Percentiles rank a stretch among this genome's conserved stretches.
phyloP scores from a whole-genome alignment of 2,797 vertebrate genomes.

The Acrossocheilus wenchowensis region DNA sequence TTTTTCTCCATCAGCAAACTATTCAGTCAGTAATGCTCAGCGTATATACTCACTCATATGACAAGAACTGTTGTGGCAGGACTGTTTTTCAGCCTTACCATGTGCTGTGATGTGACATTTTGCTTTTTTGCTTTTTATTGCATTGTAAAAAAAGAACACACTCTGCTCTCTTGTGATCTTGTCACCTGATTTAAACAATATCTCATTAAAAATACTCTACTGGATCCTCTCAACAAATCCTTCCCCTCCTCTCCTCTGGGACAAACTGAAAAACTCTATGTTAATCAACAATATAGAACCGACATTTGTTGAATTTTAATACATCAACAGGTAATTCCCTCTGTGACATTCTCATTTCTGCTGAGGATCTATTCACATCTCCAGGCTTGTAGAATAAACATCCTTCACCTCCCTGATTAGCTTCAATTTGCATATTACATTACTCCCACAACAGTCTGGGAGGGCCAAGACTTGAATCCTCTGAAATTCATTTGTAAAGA shows the following conservation, averaged over 20 bases:
- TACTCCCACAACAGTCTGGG: background rate
- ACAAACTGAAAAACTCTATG: background rate
- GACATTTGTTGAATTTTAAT: background rate
- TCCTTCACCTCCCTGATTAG: background rate
- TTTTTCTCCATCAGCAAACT: constrained; percentile 2
- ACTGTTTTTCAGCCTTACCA: background rate
- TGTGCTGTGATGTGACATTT: background rate
- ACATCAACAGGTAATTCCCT: background rate
- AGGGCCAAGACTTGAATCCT: background rate
- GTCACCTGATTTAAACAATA: background rate
- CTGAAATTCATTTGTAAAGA: background rate
- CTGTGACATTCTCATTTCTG: background rate
- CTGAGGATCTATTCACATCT: background rate
- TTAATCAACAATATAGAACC: background rate
- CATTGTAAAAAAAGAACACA: background rate
- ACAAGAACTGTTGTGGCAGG: background rate
- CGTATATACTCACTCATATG: background rate
- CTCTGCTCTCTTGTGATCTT: background rate
- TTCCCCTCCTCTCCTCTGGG: background rate
- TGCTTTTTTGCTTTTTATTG: background rate
- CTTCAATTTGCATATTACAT: constrained; percentile 13
- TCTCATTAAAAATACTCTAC: background rate
- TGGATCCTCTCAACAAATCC: background rate
- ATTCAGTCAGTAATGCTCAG: background rate
- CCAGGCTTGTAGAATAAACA: background rate